Base-by-base conservation (phyloP, 2,888 invertebrate genomes). In the Marasmarcha lunaedactyla region DNA sequence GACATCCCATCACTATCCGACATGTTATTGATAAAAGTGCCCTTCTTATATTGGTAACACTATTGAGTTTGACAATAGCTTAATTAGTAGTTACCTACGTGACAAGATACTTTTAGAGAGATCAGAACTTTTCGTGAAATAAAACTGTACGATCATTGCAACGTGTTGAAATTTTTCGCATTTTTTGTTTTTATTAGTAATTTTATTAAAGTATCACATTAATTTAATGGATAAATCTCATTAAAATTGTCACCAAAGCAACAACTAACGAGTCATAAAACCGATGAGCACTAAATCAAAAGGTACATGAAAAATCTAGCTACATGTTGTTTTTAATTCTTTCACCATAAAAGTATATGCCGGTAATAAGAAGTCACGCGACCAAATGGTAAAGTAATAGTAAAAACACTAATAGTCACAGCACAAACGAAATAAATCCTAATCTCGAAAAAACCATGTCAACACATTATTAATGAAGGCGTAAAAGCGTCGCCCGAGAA, bases 401-500 rank as follows among this genome's bases (percentile, higher is more conserved):
- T 63, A 58, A 20, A 20, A 20, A 20, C 20, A 30, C 30, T 30
- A 30, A 30, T 30, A 7, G 30, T 20, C 7, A 20, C 20, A 30
- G 11, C 68, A 71, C 71, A 76, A 77, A 71, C 67, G 66, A 60
- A 63, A 65, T 72, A 76, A 79, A 78, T 76, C 77, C 70, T 76
- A 77, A 74, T 71, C 69, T 68, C 57, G 52, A 49, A 56, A 57
- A 59, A 49, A 54, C 54, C 54, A 56, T 51, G 53, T 54, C 59
- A 58, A 57, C 63, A 70, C 63, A 67, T 78, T 74, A 79, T 81
- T 79, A 78, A 81, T 81, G 79, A 78, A 72, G 77, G 74, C 76
- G 77, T 81, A 78, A 79, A 79, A 77, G 69, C 73, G 74, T 78
- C 78, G 71, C 73, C 65, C 64, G 63, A 62, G 66, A 71, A 81